These are phyloP conservation scores for Pseudomyrmex concolor DNA, from an alignment of 1,140 invertebrate species.

Conservation along the genomic window DNA sequence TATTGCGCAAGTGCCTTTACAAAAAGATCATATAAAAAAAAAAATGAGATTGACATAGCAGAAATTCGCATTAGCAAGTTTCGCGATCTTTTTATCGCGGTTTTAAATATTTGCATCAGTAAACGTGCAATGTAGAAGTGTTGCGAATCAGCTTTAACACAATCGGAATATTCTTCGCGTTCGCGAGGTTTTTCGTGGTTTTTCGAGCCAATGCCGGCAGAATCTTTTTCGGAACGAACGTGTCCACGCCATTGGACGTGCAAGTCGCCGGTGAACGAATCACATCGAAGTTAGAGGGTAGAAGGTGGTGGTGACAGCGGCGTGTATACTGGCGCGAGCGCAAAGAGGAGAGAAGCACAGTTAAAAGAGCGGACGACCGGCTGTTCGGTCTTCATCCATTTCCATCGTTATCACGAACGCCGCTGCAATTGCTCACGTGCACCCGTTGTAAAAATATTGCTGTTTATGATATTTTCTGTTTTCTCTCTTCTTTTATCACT, in stretches of 20 bases:
- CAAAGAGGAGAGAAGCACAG: no score
- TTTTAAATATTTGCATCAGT: background rate
- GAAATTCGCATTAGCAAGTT: no score
- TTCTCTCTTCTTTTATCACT: no score
- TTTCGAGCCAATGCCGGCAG: background rate
- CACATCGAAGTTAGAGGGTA: slow-evolving; percentile 24
- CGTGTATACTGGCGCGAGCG: background rate
- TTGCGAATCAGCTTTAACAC: no score
- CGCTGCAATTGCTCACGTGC: slow-evolving; percentile 48
- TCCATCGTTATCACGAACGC: slow-evolving; percentile 9
- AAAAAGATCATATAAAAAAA: no score
- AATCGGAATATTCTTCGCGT: background rate
- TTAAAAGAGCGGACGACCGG: no score
- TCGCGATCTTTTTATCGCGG: no score
- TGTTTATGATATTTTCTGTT: slow-evolving; percentile 38
- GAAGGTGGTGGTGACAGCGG: slow-evolving; percentile 10
- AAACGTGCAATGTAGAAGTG: no score
- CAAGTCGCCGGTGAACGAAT: slow-evolving; percentile 34
- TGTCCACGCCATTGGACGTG: slow-evolving; percentile 38
- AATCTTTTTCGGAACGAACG: background rate
- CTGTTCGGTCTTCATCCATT: background rate
- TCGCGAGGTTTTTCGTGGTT: background rate
- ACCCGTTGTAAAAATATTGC: slow-evolving; percentile 19
- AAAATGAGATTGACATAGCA: no score
- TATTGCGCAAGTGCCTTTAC: no score